Conservation (phyloP, 2,797 vertebrate genomes). For the Spea hammondii region DNA sequence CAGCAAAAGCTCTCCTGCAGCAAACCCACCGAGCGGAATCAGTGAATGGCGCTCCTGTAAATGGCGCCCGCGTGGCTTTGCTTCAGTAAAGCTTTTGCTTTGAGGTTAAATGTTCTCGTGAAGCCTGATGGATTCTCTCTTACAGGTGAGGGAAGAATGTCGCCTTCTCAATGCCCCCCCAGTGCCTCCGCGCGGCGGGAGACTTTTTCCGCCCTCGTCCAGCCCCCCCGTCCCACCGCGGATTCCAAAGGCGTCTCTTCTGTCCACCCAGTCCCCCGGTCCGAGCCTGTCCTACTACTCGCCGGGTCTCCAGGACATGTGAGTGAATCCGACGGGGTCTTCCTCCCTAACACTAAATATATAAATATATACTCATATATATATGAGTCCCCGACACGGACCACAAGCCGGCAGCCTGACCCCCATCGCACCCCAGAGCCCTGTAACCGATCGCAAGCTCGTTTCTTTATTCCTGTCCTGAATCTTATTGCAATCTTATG, state of each 20-base stretch:
- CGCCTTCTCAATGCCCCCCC: slow-evolving; percentile 91
- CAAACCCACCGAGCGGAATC: too few species aligned
- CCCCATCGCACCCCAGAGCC: too few species aligned
- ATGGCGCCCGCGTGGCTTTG: too few species aligned
- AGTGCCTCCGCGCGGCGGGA: slow-evolving; percentile 84
- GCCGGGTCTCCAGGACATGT: slow-evolving; percentile 89
- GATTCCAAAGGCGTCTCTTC: slow-evolving; percentile 72
- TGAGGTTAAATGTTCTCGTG: too few species aligned
- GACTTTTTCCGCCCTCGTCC: slow-evolving; percentile 64
- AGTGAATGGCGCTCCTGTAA: too few species aligned
- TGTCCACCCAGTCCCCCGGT: slow-evolving; percentile 71
- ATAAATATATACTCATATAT: too few species aligned
- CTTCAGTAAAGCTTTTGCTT: too few species aligned
- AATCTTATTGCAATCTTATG: not conserved
- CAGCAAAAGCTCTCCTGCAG: too few species aligned
- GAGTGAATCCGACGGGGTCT: slow-evolving; percentile 47
- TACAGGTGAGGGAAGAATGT: slow-evolving; percentile 93
- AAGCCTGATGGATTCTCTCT: not conserved
- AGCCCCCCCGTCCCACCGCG: slow-evolving; percentile 84
- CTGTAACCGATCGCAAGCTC: too few species aligned
- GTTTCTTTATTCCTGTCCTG: too few species aligned
- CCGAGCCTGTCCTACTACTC: slow-evolving; percentile 92
- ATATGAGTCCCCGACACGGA: too few species aligned
- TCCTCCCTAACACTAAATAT: not conserved
- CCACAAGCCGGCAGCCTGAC: too few species aligned